Conservation (phyloP, 1,140 invertebrate species). For the Drosophila kanapiae region DNA sequence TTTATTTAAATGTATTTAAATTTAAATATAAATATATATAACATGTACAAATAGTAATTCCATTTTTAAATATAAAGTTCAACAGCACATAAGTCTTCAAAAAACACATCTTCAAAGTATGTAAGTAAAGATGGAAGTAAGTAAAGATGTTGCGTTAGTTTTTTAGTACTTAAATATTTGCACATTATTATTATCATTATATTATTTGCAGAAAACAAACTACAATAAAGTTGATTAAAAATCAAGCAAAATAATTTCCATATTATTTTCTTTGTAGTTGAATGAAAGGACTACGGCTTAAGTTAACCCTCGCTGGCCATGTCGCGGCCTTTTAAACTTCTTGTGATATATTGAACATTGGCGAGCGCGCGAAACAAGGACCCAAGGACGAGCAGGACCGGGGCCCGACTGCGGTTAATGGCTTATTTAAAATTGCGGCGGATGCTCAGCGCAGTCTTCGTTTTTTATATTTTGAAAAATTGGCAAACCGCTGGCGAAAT, state of each 20-base stretch:
- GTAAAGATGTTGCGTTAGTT: too few species aligned
- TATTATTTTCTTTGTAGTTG: background rate
- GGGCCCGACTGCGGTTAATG: constrained; percentile 78
- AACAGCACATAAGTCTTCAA: too few species aligned
- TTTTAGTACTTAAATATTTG: too few species aligned
- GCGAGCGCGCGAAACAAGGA: constrained; percentile 25
- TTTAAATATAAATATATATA: too few species aligned
- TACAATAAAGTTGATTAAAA: too few species aligned
- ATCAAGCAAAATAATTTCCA: background rate
- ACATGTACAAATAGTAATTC: too few species aligned
- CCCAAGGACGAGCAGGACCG: constrained; percentile 26
- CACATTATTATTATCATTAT: too few species aligned
- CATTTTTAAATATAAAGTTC: too few species aligned
- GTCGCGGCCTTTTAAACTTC: constrained; percentile 28
- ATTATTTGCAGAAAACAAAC: too few species aligned
- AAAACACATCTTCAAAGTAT: too few species aligned
- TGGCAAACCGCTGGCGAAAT: constrained; percentile 79
- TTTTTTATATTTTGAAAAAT: constrained; percentile 66
- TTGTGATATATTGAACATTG: constrained; percentile 81
- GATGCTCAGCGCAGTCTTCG: constrained; percentile 26
- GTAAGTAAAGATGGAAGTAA: too few species aligned
- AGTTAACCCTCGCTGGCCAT: constrained; percentile 5
- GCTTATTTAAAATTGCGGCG: constrained; percentile 76
- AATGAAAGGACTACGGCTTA: background rate
- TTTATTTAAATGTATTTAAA: too few species aligned